A percentile compares a stretch with the other conserved stretches of the same genome.
Evolutionary conservation across 2,888 invertebrate genomes (phyloP).

Genomic region (Zaprionus bogoriensis): DNA sequence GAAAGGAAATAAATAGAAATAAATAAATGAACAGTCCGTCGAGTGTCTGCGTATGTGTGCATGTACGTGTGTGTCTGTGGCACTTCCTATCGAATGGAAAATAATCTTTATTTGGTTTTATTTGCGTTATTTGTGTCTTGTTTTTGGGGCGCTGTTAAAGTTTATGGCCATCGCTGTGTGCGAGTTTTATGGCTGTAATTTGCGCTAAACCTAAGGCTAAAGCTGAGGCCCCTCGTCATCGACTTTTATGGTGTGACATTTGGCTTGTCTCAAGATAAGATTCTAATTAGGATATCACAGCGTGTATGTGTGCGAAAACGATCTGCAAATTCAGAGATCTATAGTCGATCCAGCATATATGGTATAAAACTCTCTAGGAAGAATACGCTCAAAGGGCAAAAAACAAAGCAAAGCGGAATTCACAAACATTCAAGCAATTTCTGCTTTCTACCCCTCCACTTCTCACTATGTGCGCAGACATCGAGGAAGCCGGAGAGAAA

Average conservation of each 20-base stretch:
- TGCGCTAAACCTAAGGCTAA: conserved; percentile 20
- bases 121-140: conserved; percentile 46
- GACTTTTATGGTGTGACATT: conserved; percentile 42
- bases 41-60: background rate
- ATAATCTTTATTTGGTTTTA: conserved; percentile 61
- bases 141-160: conserved; percentile 53
- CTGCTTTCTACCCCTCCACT: background rate
- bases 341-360: background rate
- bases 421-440: background rate
- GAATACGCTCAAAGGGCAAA: background rate
- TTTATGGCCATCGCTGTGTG: conserved; percentile 62
- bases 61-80: conserved; percentile 3
- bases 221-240: conserved; percentile 9
- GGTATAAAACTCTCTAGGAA: too few species aligned
- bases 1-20: conserved; percentile 57
- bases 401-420: background rate
- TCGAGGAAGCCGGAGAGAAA: conserved; percentile 6
- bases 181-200: conserved; percentile 45
- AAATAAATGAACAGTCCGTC: conserved; percentile 37
- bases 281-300: conserved; percentile 32
- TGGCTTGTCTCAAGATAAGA: conserved; percentile 28
- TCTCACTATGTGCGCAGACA: conserved; percentile 1
- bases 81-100: conserved; percentile 39
- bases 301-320: conserved; percentile 30
- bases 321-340: conserved; percentile 7